These are phyloP conservation scores for Phalacrocorax carbo DNA, from an alignment of 2,113 vertebrate species.

Conservation along the genomic window DNA sequence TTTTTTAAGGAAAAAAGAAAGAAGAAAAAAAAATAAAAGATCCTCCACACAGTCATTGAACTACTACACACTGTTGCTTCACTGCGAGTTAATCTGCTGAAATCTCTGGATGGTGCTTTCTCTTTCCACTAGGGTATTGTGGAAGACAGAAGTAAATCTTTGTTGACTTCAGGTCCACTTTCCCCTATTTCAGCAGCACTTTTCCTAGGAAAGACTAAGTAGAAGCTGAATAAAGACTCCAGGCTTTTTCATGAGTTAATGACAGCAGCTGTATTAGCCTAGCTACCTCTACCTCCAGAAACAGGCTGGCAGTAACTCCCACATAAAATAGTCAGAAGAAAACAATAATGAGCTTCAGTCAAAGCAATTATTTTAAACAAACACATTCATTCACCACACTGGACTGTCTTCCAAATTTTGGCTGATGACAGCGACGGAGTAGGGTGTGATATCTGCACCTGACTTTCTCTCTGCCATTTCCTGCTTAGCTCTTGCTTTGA, in stretches of 20 bases:
- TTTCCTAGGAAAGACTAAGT: background rate
- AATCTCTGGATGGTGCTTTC: background rate
- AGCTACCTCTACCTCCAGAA: background rate
- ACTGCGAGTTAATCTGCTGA: background rate
- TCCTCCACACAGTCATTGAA: background rate
- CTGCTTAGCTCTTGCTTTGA: conserved; percentile 39
- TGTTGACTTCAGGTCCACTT: background rate
- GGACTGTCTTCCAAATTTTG: background rate
- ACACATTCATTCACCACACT: background rate
- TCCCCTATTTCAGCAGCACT: background rate
- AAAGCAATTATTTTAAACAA: conserved; percentile 1
- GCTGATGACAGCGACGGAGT: background rate
- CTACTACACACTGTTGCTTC: background rate
- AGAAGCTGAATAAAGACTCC: background rate
- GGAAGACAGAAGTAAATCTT: background rate
- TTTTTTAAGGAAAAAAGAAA: background rate
- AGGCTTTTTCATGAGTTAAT: background rate
- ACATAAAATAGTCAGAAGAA: background rate
- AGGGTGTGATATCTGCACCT: conserved; percentile 34
- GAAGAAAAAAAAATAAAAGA: background rate
- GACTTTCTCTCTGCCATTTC: conserved; percentile 39
- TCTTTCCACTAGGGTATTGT: background rate
- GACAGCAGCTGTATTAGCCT: background rate
- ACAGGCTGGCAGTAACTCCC: background rate
- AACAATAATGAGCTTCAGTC: background rate